Percentiles rank a stretch among this genome's conserved stretches.
These are phyloP conservation scores for Scaptomyza pallida DNA, from an alignment of 1,140 invertebrate species.

Conservation along the genomic window DNA sequence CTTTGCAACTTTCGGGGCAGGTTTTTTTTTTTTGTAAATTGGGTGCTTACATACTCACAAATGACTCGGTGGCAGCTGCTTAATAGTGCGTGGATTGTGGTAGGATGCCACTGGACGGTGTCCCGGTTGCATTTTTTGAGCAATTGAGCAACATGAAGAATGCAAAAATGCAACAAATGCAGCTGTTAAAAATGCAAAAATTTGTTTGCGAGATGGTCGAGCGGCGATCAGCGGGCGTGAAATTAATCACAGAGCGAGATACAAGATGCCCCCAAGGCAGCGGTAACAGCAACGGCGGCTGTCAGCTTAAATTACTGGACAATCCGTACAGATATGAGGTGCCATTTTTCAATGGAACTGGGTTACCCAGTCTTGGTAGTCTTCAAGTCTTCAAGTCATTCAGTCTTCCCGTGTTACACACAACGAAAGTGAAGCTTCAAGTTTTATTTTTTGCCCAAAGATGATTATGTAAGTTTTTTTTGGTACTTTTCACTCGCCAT, in stretches of 20 bases:
- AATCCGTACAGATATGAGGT: conserved; percentile 53
- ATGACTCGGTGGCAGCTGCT: conserved; percentile 60
- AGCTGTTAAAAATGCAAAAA: conserved; percentile 5
- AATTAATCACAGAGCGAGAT: conserved; percentile 61
- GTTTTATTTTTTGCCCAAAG: conserved; percentile 44
- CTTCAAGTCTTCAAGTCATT: conserved; percentile 18
- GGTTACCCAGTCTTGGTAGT: conserved; percentile 65
- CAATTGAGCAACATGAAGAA: conserved; percentile 57
- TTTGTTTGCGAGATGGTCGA: conserved; percentile 28
- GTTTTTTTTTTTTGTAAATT: conserved; percentile 33
- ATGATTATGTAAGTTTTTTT: conserved; percentile 58
- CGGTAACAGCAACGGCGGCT: no score
- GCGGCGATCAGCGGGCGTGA: conserved; percentile 66
- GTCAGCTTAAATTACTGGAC: conserved; percentile 71
- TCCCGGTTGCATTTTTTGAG: conserved; percentile 50
- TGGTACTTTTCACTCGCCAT: conserved; percentile 38
- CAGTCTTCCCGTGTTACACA: conserved; percentile 5
- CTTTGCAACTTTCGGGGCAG: conserved; percentile 54
- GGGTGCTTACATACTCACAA: conserved; percentile 12
- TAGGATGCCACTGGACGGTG: conserved; percentile 54
- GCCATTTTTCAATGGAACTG: conserved; percentile 67
- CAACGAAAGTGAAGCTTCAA: conserved; percentile 65
- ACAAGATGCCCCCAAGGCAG: conserved; percentile 12
- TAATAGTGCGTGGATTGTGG: conserved; percentile 70
- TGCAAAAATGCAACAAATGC: conserved; percentile 33